Conservation (phyloP, 2,797 vertebrate species). For the Sternarchorhynchus goeldii region DNA sequence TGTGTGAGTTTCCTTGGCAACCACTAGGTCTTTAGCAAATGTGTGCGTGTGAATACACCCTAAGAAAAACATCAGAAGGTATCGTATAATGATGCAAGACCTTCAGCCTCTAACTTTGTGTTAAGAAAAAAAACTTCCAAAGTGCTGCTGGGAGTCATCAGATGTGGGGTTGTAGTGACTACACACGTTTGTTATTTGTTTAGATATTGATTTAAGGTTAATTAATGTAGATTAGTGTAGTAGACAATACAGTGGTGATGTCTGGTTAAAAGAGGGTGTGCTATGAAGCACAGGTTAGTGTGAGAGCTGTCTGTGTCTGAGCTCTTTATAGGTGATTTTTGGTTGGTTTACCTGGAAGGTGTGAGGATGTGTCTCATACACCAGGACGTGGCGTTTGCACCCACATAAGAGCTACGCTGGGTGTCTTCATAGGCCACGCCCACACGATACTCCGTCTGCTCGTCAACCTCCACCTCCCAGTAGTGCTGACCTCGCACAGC, state of each 20-base stretch:
- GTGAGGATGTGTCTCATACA: constrained; percentile 89
- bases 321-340: too few relatives aligned
- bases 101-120: too few relatives aligned
- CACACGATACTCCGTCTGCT: constrained; percentile 80
- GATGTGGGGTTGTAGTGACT: too few relatives aligned
- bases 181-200: background rate
- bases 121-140: too few relatives aligned
- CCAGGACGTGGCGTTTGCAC: constrained; percentile 85
- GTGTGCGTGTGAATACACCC: background rate
- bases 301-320: too few relatives aligned
- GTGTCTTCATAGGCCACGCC: constrained; percentile 88
- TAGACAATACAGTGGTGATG: too few relatives aligned
- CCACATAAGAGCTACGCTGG: constrained; percentile 81
- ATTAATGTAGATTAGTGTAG: too few relatives aligned
- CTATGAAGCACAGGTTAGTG: too few relatives aligned
- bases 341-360: constrained; percentile 78
- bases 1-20: constrained; percentile 64
- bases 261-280: too few relatives aligned
- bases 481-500: constrained; percentile 86
- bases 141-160: too few relatives aligned
- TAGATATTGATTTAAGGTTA: background rate
- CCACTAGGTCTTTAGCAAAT: constrained; percentile 36
- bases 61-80: too few relatives aligned
- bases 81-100: too few relatives aligned
- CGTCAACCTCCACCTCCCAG: constrained; percentile 89